phyloP scores from a whole-genome alignment of 2,888 invertebrate genomes.

The Archips xylosteana region DNA sequence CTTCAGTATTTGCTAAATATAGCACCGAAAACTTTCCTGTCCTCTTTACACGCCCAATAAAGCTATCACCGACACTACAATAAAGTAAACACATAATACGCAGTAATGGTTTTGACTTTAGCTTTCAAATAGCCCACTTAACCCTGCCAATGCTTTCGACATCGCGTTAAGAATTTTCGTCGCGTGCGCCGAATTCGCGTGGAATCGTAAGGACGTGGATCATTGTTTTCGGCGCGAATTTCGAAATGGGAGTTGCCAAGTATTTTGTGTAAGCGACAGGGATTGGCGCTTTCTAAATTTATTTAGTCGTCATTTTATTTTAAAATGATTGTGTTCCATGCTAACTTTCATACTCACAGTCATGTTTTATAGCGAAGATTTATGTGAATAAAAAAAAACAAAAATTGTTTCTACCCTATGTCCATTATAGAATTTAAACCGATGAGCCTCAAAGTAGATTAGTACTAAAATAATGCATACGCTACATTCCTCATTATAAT shows the following conservation, averaged over 20 bases:
- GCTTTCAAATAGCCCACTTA: constrained; percentile 45
- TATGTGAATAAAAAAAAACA: no score
- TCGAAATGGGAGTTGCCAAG: constrained; percentile 31
- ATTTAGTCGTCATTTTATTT: neutral
- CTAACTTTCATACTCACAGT: no score
- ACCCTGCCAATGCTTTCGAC: constrained; percentile 30
- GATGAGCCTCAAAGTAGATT: no score
- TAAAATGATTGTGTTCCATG: neutral
- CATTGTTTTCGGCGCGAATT: constrained; percentile 20
- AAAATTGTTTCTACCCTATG: no score
- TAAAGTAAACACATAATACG: constrained; percentile 20
- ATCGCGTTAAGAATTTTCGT: constrained; percentile 27
- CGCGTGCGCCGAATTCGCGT: constrained; percentile 31
- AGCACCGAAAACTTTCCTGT: constrained; percentile 1
- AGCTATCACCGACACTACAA: constrained; percentile 20
- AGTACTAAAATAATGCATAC: no score
- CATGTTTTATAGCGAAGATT: no score
- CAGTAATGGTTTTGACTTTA: constrained; percentile 27
- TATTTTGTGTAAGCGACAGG: constrained; percentile 12
- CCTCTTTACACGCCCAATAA: constrained; percentile 24
- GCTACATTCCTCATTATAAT: no score
- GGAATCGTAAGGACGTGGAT: constrained; percentile 30
- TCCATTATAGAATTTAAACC: no score
- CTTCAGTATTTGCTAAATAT: neutral
- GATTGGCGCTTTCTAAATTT: constrained; percentile 33